These are phyloP conservation scores for Drosophila fuyamai DNA, from an alignment of 1,140 invertebrate species.

Conservation along the genomic window DNA sequence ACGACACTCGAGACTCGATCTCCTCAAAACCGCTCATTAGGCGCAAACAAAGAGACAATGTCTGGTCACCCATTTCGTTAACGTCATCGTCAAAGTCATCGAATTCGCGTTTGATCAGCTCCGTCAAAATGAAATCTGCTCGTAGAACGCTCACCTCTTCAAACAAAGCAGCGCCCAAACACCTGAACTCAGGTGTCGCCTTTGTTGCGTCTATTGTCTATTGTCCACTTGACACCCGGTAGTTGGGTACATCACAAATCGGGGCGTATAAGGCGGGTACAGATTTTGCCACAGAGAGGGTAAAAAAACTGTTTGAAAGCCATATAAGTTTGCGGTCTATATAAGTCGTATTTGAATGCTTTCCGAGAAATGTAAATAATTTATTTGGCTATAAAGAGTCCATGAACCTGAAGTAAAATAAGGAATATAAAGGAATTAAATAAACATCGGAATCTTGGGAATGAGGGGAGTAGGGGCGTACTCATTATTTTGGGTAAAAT, in stretches of 20 bases:
- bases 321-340: slow-evolving; percentile 11
- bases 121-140: slow-evolving; percentile 25
- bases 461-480: too few species aligned
- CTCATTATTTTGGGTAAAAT: too few species aligned
- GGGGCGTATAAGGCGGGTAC: slow-evolving; percentile 27
- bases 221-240: slow-evolving; percentile 31
- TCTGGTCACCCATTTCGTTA: slow-evolving; percentile 17
- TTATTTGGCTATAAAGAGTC: not conserved
- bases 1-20: slow-evolving; percentile 30
- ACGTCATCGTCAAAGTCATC: slow-evolving; percentile 2
- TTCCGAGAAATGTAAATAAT: not conserved
- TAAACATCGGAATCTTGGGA: too few species aligned
- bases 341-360: not conserved
- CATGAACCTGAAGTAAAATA: not conserved
- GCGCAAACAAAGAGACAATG: slow-evolving; percentile 52
- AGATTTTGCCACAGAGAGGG: slow-evolving; percentile 18
- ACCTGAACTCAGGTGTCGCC: slow-evolving; percentile 37
- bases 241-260: slow-evolving; percentile 3
- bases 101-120: slow-evolving; percentile 32
- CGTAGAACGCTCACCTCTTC: slow-evolving; percentile 41
- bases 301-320: not conserved
- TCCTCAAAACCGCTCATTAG: slow-evolving; percentile 56
- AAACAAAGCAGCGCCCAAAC: slow-evolving; percentile 47
- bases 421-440: not conserved
- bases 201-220: slow-evolving; percentile 31